These are phyloP conservation scores for Brachionus asplanchnoidis DNA, from an alignment of 1,140 invertebrate genomes.

Conservation along the genomic window DNA sequence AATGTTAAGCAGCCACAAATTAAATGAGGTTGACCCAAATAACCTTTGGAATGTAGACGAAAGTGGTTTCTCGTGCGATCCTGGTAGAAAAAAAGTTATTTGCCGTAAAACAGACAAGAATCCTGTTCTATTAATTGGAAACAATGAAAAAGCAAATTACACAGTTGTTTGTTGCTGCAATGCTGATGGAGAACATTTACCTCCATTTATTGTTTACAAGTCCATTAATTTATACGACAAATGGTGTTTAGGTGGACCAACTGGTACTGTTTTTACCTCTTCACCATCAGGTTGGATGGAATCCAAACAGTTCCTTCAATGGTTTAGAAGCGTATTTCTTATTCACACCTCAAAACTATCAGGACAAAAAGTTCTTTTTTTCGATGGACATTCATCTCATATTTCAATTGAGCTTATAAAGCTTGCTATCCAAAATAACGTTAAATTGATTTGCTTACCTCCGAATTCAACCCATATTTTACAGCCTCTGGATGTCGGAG, in stretches of 20 bases:
- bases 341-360: background rate
- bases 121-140: background rate
- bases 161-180: background rate
- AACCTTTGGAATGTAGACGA: background rate
- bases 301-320: background rate
- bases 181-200: background rate
- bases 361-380: background rate
- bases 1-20: background rate
- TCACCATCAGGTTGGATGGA: slow-evolving; percentile 10
- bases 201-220: background rate
- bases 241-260: background rate
- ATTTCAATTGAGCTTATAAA: background rate
- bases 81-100: background rate
- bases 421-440: background rate
- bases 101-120: background rate
- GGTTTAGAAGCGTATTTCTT: background rate
- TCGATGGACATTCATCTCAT: background rate
- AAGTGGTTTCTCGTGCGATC: background rate
- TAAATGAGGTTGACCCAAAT: background rate
- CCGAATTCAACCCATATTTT: background rate
- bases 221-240: background rate
- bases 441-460: background rate
- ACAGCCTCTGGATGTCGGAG: background rate
- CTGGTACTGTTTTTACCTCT: background rate
- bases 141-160: background rate